These are phyloP conservation scores for Drosophila merina DNA, from an alignment of 2,888 invertebrate species.

Conservation along the genomic window DNA sequence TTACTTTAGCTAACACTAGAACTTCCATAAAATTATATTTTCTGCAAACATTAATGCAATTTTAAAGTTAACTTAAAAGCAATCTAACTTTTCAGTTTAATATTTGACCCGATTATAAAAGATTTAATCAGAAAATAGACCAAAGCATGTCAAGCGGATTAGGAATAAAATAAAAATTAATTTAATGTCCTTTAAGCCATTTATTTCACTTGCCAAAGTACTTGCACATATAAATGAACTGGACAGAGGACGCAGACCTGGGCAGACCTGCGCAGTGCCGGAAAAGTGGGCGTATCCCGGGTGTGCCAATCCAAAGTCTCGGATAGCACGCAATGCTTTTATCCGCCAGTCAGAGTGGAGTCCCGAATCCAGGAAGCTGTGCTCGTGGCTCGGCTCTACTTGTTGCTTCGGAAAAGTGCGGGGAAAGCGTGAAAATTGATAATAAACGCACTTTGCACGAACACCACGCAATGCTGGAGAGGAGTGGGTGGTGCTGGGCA, in stretches of 20 bases:
- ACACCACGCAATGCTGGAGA: constrained; percentile 15
- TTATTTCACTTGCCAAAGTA: constrained; percentile 37
- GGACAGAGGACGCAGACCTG: constrained; percentile 9
- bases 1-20: not conserved
- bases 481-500: constrained; percentile 1
- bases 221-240: constrained; percentile 7
- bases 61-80: not conserved
- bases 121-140: constrained; percentile 21
- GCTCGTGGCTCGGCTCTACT: constrained; percentile 46
- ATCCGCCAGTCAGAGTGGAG: constrained; percentile 65
- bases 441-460: constrained; percentile 59
- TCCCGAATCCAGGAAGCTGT: constrained; percentile 54
- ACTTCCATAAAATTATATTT: no score
- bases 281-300: constrained; percentile 29
- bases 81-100: constrained; percentile 1
- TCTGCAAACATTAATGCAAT: not conserved
- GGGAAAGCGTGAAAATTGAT: constrained; percentile 62
- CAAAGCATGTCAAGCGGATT: constrained; percentile 8
- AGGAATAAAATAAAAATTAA: constrained; percentile 40
- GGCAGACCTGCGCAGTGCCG: constrained; percentile 60
- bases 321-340: constrained; percentile 67
- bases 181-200: constrained; percentile 43
- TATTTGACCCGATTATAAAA: constrained; percentile 34
- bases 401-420: constrained; percentile 55
- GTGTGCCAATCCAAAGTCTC: constrained; percentile 50